Evolutionary conservation across 2,888 invertebrate genomes (phyloP), one percentile per base, ranked within the genome.

Genomic region (Drosophila hawaiiensis): DNA sequence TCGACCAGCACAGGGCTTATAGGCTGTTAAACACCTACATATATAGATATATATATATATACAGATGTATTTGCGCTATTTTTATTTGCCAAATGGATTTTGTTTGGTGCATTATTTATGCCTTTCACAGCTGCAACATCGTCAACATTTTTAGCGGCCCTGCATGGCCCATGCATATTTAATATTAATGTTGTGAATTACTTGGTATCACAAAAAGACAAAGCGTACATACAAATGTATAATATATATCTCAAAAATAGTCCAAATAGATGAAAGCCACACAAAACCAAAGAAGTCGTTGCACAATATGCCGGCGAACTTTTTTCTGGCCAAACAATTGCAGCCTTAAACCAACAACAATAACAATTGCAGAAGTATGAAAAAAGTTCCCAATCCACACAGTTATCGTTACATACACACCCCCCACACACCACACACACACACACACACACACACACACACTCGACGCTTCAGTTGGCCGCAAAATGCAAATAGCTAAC

Each of bases 81-180:
- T 68, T 60, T 78, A 49, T 73, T 76, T 68, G 68, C 68, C 76
- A 76, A 70, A 76, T 76, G 80, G 72, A 63, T 78, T 47, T 79
- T 73, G 76, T 49, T 54, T 66, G 37, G 25, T n/a, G 25, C 65
- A 78, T 79, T 73, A 78, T 76, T 78, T 41, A 78, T 79, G 78
- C 76, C 72, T 50, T 71, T 64, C 58, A 67, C 70, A 78, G 83
- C 80, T 75, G 80, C 68, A 79, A 53, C 73, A 63, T 52, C 55
- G 68, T 72, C 79, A 72, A 68, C 35, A 35, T 72, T 76, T 80
- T 73, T 70, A 61, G 73, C 61, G 39, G 49, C 52, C 16, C 50
- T 59, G 58, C 61, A 71, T 80, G 73, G 39, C 75, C 82, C 79
- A 79, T 89, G 82, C 85, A 89, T 91, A 79, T 87, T 90, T 82